These are phyloP conservation scores for Psittacula cyanocephala DNA, from an alignment of 2,113 vertebrate genomes.

Conservation along the genomic window DNA sequence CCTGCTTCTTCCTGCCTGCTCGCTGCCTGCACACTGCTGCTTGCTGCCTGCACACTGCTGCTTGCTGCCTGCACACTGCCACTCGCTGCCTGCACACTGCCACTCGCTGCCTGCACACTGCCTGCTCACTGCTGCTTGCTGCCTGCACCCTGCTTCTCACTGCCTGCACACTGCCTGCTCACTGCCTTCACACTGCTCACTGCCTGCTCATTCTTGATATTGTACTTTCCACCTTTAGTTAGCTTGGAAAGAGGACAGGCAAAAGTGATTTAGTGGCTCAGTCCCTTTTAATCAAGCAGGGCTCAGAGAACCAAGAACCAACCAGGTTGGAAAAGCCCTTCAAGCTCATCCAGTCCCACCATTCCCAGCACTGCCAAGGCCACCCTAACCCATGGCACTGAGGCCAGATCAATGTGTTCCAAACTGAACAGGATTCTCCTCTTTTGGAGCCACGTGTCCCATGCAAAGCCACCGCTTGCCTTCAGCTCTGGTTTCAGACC, in stretches of 20 bases:
- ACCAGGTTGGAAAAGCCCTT: background rate
- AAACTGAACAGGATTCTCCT: background rate
- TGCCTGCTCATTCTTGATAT: too few relatives aligned
- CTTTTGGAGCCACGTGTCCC: background rate
- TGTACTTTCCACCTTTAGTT: background rate
- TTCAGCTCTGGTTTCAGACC: background rate
- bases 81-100: too few relatives aligned
- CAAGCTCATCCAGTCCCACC: background rate
- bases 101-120: too few relatives aligned
- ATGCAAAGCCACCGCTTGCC: background rate
- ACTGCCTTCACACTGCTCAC: too few relatives aligned
- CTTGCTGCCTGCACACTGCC: too few relatives aligned
- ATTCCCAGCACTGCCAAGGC: background rate
- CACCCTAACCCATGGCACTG: background rate
- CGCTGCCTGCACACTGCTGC: too few relatives aligned
- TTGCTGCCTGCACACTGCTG: rapidly evolving
- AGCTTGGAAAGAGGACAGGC: background rate
- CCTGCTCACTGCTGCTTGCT: too few relatives aligned
- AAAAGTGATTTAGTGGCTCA: background rate
- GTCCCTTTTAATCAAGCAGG: background rate
- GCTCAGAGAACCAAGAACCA: background rate
- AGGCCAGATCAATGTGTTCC: background rate
- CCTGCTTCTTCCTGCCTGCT: too few relatives aligned
- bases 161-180: too few relatives aligned
- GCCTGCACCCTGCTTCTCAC: too few relatives aligned